Conservation (phyloP, 2,888 invertebrate genomes). For the Hypolimnas misippus region DNA sequence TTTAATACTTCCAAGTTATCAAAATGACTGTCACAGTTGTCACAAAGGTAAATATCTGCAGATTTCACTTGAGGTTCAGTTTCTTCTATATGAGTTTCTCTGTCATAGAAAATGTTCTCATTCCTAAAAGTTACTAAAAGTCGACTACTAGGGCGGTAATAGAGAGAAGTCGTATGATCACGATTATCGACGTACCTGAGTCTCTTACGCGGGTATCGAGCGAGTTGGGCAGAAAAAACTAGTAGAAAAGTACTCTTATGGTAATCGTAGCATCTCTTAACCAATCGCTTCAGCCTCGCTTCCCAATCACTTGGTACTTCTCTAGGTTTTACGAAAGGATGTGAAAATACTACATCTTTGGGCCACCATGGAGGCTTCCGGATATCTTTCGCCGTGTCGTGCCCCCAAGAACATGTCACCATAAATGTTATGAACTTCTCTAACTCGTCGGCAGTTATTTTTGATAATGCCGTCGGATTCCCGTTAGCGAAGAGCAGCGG, state of each 20-base stretch:
- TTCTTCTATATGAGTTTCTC: constrained; percentile 56
- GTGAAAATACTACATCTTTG: constrained; percentile 85
- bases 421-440: constrained; percentile 90
- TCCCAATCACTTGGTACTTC: constrained; percentile 82
- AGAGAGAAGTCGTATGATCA: constrained; percentile 89
- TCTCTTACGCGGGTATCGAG: constrained; percentile 85
- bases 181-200: constrained; percentile 88
- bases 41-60: constrained; percentile 89
- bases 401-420: constrained; percentile 90
- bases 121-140: constrained; percentile 90
- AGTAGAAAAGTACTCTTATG: constrained; percentile 89
- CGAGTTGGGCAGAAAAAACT: constrained; percentile 88
- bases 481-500: constrained; percentile 89
- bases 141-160: constrained; percentile 86
- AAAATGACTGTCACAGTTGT: constrained; percentile 90
- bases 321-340: constrained; percentile 85
- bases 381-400: constrained; percentile 83
- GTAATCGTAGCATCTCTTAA: constrained; percentile 88
- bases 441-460: constrained; percentile 85
- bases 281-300: constrained; percentile 85
- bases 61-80: constrained; percentile 83
- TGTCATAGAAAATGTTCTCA: constrained; percentile 86
- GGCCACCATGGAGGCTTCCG: constrained; percentile 90
- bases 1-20: constrained; percentile 73
- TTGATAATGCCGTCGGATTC: constrained; percentile 87